phyloP scores from a whole-genome alignment of 2,797 vertebrate species.

The Podarcis lilfordi region DNA sequence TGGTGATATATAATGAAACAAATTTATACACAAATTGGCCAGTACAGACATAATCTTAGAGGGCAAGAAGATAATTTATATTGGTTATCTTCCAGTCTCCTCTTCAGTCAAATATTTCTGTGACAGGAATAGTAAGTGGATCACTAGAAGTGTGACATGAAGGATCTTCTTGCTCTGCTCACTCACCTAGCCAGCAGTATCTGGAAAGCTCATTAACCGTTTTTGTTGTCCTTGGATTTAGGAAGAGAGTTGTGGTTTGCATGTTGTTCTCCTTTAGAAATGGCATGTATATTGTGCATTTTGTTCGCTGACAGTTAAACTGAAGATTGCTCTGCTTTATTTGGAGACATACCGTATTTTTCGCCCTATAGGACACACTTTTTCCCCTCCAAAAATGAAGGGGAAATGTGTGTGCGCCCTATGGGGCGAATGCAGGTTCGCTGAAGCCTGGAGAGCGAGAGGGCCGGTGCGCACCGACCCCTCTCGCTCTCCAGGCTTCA shows the following conservation, averaged over 20 bases:
- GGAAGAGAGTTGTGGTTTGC: slow-evolving; percentile 18
- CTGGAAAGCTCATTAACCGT: not conserved
- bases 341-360: not conserved
- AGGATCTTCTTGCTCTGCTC: slow-evolving; percentile 29
- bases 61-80: slow-evolving; percentile 26
- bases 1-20: not conserved
- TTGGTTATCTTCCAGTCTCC: slow-evolving; percentile 6
- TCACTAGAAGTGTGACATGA: slow-evolving; percentile 1
- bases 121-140: slow-evolving; percentile 25
- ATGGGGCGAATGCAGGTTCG: no score
- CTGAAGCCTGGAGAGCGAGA: no score
- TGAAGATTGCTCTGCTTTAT: not conserved
- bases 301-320: not conserved
- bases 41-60: slow-evolving; percentile 17
- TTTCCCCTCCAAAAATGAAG: no score
- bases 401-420: no score
- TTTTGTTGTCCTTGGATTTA: not conserved
- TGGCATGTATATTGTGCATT: no score
- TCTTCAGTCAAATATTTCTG: slow-evolving; percentile 21
- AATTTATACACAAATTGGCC: slow-evolving; percentile 2
- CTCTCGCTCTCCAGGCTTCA: no score
- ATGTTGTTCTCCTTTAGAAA: slow-evolving; percentile 20
- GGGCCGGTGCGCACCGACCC: no score
- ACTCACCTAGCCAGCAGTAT: not conserved
- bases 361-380: no score